These are phyloP conservation scores for Oncorhynchus kisutch DNA, from an alignment of 2,113 vertebrate species.

Conservation along the genomic window DNA sequence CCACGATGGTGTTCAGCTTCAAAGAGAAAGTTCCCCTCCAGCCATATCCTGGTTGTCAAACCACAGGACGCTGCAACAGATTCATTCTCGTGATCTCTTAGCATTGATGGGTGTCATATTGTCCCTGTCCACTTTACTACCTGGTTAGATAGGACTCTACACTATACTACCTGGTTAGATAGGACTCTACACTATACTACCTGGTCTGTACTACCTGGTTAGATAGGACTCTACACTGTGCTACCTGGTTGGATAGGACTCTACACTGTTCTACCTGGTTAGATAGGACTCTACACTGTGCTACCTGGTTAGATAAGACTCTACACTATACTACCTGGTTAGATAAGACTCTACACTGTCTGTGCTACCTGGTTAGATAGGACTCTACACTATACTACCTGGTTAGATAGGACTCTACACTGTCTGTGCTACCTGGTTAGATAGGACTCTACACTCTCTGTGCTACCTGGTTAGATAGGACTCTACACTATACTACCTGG, in stretches of 20 bases:
- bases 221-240: no score
- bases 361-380: no score
- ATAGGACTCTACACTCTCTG: neutral
- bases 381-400: no score
- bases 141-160: no score
- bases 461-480: no score
- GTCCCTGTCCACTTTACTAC: neutral
- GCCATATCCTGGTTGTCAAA: neutral
- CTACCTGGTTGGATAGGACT: no score
- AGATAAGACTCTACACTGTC: constrained; percentile 20
- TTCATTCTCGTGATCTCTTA: constrained; percentile 1
- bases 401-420: neutral
- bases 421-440: no score
- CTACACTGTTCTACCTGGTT: neutral
- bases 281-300: no score
- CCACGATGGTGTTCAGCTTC: constrained; percentile 17
- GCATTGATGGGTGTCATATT: constrained; percentile 32
- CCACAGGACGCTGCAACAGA: neutral
- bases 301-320: constrained; percentile 11
- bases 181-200: no score
- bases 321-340: neutral
- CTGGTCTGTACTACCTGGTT: no score
- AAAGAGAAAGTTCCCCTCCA: neutral
- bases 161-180: no score
- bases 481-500: no score